phyloP scores from a whole-genome alignment of 2,797 vertebrate species.

The Typhlichthys subterraneus region DNA sequence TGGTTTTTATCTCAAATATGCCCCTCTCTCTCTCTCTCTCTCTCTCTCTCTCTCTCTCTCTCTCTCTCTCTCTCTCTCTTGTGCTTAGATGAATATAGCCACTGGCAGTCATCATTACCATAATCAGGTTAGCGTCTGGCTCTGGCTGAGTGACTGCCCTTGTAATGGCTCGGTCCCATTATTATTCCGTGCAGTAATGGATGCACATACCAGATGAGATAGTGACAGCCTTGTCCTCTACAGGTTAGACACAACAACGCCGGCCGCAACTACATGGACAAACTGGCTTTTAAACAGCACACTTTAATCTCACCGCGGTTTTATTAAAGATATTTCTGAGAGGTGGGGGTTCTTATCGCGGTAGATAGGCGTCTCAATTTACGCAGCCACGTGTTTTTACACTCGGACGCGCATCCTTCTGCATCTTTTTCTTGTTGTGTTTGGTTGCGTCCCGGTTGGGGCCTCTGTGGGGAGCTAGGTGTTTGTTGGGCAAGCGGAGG shows the following conservation, averaged over 20 bases:
- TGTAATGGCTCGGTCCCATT: conserved; percentile 57
- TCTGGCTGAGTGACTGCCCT: conserved; percentile 54
- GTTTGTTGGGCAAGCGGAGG: conserved; percentile 24
- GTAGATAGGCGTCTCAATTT: conserved; percentile 16
- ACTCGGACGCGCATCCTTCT: conserved; percentile 14
- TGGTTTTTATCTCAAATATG: conserved; percentile 33
- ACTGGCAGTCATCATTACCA: conserved; percentile 69
- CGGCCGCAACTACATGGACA: conserved; percentile 13
- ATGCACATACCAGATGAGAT: conserved; percentile 68
- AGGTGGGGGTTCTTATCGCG: conserved; percentile 5
- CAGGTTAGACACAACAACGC: conserved; percentile 34
- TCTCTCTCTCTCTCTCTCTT: conserved; percentile 7
- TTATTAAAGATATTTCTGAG: conserved; percentile 16
- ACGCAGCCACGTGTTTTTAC: conserved; percentile 6
- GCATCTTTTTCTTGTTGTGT: conserved; percentile 21
- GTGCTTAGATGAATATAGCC: conserved; percentile 26
- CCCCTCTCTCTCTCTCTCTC: not conserved
- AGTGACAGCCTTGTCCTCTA: conserved; percentile 64
- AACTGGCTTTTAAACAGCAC: conserved; percentile 21
- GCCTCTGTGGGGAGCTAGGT: conserved; percentile 41
- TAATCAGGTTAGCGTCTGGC: conserved; percentile 69
- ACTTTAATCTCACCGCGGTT: conserved; percentile 24
- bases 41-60: no score
- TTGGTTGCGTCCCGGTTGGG: conserved; percentile 16
- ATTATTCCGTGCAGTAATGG: conserved; percentile 64